phyloP scores from a whole-genome alignment of 2,888 invertebrate genomes.

The Caenorhabditis plicata region DNA sequence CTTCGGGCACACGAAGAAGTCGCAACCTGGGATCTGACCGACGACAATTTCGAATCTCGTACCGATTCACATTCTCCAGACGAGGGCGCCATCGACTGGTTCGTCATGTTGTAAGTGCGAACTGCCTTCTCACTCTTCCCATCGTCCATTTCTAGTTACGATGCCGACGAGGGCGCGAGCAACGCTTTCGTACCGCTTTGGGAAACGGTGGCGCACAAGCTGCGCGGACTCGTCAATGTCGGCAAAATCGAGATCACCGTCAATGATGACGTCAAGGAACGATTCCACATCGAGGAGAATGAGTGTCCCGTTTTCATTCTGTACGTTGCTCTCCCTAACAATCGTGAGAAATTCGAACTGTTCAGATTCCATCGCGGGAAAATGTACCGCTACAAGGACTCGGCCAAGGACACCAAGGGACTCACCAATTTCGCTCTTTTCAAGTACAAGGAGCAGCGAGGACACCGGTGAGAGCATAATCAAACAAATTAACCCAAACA shows the following conservation, averaged over 20 bases:
- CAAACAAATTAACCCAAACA: neutral
- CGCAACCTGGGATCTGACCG: conserved; percentile 61
- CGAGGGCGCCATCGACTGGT: conserved; percentile 64
- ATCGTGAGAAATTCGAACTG: neutral
- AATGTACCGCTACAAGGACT: conserved; percentile 65
- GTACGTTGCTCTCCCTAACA: conserved; percentile 26
- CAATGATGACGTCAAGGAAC: conserved; percentile 64
- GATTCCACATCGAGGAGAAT: conserved; percentile 64
- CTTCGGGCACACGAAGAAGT: conserved; percentile 65
- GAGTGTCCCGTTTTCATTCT: conserved; percentile 65
- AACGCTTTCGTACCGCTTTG: conserved; percentile 63
- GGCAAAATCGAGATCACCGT: conserved; percentile 63
- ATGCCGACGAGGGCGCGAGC: conserved; percentile 62
- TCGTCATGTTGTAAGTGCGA: conserved; percentile 64
- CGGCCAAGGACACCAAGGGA: conserved; percentile 62
- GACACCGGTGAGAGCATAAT: conserved; percentile 32
- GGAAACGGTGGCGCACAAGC: conserved; percentile 66
- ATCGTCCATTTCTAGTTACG: conserved; percentile 54
- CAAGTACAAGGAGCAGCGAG: conserved; percentile 62
- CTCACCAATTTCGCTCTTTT: conserved; percentile 62
- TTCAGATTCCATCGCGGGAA: conserved; percentile 64
- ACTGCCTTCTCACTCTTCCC: conserved; percentile 2
- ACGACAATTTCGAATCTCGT: conserved; percentile 60
- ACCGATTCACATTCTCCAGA: conserved; percentile 62
- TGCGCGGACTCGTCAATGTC: conserved; percentile 64